Conservation (phyloP, 1,140 invertebrate species). For the Microplitis mediator region DNA sequence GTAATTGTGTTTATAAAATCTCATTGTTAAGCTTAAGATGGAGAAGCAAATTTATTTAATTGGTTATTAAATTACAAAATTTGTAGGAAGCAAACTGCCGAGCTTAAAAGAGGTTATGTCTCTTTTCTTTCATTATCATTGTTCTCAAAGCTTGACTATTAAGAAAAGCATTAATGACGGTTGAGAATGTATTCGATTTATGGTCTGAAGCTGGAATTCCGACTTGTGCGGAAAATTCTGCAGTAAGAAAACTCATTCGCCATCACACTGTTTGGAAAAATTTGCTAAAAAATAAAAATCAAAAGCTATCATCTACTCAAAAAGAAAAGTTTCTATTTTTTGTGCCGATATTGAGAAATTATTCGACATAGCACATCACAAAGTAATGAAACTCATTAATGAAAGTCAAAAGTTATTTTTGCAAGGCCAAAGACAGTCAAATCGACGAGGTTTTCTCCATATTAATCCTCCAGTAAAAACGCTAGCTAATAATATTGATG, state of each 20-base stretch:
- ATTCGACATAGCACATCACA: neutral
- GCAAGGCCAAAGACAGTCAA: neutral
- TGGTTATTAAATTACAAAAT: too few relatives aligned
- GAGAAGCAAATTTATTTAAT: too few relatives aligned
- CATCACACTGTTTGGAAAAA: neutral
- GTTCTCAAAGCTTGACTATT: too few relatives aligned
- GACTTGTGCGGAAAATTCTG: neutral
- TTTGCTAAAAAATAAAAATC: neutral
- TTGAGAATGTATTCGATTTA: neutral
- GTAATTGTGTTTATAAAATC: too few relatives aligned
- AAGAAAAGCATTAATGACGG: too few relatives aligned
- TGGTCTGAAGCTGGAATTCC: neutral
- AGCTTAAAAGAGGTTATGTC: too few relatives aligned
- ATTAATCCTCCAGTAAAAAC: neutral
- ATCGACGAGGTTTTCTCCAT: conserved; percentile 2
- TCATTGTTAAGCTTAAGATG: too few relatives aligned
- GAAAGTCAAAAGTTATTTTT: neutral
- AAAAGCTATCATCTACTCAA: neutral
- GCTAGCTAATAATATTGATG: too few relatives aligned
- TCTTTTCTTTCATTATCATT: too few relatives aligned
- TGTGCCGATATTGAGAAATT: conserved; percentile 2
- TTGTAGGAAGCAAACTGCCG: too few relatives aligned
- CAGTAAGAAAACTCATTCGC: neutral
- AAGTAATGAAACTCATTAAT: neutral
- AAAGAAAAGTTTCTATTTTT: neutral